Percentiles rank a stretch among this genome's conserved stretches.
phyloP scores from a whole-genome alignment of 2,113 vertebrate genomes.

The Pachyramphus minor region DNA sequence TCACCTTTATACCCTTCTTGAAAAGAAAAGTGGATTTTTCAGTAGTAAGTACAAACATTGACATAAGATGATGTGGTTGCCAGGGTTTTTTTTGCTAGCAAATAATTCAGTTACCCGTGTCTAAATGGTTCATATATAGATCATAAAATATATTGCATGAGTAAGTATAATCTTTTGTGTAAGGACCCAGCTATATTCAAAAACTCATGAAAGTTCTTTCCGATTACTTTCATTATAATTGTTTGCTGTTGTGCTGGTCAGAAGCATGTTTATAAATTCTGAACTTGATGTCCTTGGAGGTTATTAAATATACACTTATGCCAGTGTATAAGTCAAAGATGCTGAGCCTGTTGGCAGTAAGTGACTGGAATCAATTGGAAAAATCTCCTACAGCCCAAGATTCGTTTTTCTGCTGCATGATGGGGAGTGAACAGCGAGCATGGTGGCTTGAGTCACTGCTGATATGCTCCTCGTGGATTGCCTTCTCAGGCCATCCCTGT shows the following conservation, averaged over 20 bases:
- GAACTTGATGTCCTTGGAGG: background rate
- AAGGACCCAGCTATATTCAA: background rate
- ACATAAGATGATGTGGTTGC: background rate
- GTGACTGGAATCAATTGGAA: background rate
- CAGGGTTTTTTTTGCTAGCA: background rate
- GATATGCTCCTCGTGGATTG: rapidly evolving
- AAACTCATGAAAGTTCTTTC: background rate
- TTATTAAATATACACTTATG: background rate
- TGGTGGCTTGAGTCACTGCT: background rate
- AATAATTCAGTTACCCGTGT: background rate
- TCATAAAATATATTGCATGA: background rate
- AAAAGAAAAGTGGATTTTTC: background rate
- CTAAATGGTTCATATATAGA: background rate
- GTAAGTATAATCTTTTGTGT: background rate
- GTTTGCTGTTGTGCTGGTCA: background rate
- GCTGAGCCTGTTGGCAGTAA: background rate
- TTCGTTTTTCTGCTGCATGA: rapidly evolving
- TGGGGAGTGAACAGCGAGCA: background rate
- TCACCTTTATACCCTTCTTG: background rate
- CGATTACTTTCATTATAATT: background rate
- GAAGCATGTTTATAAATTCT: background rate
- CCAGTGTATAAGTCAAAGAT: background rate
- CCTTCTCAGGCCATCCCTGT: background rate
- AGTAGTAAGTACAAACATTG: background rate
- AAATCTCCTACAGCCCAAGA: background rate